Evolutionary conservation across 1,140 invertebrate species (phyloP).

Genomic region (Teleogryllus occipitalis): DNA sequence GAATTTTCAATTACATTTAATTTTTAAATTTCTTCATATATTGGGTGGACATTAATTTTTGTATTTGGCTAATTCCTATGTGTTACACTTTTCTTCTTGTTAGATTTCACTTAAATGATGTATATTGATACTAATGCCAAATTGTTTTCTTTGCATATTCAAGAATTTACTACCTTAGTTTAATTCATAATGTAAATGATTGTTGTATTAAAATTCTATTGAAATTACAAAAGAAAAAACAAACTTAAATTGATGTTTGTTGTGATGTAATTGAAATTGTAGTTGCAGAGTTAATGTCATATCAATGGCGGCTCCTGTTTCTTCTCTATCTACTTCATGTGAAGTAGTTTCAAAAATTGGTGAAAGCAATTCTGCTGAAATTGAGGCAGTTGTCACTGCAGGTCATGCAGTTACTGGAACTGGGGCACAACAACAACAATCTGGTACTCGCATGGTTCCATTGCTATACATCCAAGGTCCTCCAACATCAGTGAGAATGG

Average conservation of each 20-base stretch:
- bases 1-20: too few relatives aligned
- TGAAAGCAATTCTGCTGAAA: background rate
- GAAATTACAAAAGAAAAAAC: background rate
- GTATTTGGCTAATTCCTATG: too few relatives aligned
- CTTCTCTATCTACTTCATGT: constrained; percentile 5
- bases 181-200: too few relatives aligned
- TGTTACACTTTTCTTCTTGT: too few relatives aligned
- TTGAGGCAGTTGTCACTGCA: background rate
- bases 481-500: constrained; percentile 1
- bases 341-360: background rate
- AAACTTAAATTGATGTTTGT: background rate
- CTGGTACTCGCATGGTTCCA: constrained; percentile 11
- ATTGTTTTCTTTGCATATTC: too few relatives aligned
- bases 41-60: too few relatives aligned
- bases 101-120: too few relatives aligned
- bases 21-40: too few relatives aligned
- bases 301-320: constrained; percentile 12
- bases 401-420: background rate
- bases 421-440: background rate
- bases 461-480: constrained; percentile 10
- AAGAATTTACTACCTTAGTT: too few relatives aligned
- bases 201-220: too few relatives aligned
- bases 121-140: too few relatives aligned
- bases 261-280: background rate
- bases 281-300: background rate